A percentile compares a stretch with the other conserved stretches of the same genome.
phyloP scores from a whole-genome alignment of 2,888 invertebrate species.

The Heliconius ismenius region DNA sequence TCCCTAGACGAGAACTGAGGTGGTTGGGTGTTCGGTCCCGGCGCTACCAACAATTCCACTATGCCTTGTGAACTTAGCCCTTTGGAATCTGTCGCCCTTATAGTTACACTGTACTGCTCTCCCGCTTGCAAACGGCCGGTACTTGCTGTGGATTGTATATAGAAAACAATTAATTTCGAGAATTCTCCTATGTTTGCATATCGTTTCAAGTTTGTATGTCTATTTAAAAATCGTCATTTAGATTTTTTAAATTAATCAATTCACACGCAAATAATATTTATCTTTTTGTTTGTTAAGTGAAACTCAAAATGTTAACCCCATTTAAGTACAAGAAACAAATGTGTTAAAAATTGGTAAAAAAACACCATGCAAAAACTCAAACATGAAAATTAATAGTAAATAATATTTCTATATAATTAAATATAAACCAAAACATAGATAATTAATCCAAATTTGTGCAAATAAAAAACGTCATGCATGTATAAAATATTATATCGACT shows the following conservation, averaged over 20 bases:
- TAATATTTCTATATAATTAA: too few species aligned
- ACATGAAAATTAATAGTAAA: background rate
- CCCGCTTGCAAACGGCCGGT: slow-evolving; percentile 91
- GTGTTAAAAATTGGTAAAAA: background rate
- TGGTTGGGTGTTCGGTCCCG: slow-evolving; percentile 91
- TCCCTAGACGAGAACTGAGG: slow-evolving; percentile 91
- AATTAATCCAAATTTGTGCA: background rate
- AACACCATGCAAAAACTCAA: background rate
- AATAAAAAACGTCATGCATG: too few species aligned
- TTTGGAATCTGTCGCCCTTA: slow-evolving; percentile 90
- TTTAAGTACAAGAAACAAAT: background rate
- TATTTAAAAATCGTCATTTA: too few species aligned
- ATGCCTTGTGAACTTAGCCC: slow-evolving; percentile 92
- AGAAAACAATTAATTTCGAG: background rate
- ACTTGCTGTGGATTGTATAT: slow-evolving; percentile 77
- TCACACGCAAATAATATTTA: too few species aligned
- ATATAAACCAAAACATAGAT: background rate
- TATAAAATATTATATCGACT: too few species aligned
- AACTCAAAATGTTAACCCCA: too few species aligned
- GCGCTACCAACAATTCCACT: slow-evolving; percentile 91
- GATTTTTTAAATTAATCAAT: too few species aligned
- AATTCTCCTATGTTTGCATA: background rate
- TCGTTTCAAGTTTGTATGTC: too few species aligned
- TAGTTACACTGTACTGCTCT: slow-evolving; percentile 93
- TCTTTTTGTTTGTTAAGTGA: too few species aligned